These are phyloP conservation scores for Latrodectus hesperus DNA, from an alignment of 2,888 invertebrate species.

Conservation along the genomic window DNA sequence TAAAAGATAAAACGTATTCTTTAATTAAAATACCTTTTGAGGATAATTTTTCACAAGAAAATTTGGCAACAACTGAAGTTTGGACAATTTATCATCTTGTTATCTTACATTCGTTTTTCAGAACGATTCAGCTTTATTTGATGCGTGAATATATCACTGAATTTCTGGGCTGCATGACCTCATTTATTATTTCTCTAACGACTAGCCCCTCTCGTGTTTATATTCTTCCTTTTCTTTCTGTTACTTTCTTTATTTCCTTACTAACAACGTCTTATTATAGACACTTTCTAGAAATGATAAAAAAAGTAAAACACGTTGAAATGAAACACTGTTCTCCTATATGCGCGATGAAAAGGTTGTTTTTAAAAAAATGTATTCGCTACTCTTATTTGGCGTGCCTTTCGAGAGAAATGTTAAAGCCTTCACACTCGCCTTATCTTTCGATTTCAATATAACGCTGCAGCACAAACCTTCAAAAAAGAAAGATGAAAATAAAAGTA, in stretches of 20 bases:
- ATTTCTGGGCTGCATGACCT: neutral
- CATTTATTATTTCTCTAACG: neutral
- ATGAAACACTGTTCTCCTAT: too few species aligned
- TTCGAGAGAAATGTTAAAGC: too few species aligned
- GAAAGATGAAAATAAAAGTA: neutral
- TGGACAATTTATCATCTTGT: conserved; percentile 1
- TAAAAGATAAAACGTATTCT: neutral
- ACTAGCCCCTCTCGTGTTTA: neutral
- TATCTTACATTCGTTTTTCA: neutral
- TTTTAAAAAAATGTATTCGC: too few species aligned
- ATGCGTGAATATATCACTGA: neutral
- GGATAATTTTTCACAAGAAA: neutral
- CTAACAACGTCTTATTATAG: neutral
- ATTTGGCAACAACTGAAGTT: neutral
- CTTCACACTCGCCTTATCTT: too few species aligned
- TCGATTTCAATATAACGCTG: neutral
- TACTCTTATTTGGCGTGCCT: too few species aligned
- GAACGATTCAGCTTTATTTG: neutral
- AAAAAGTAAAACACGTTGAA: too few species aligned
- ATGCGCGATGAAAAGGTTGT: too few species aligned
- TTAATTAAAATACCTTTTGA: neutral
- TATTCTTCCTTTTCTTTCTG: neutral
- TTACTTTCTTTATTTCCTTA: neutral
- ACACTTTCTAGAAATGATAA: too few species aligned
- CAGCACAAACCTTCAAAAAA: neutral